Percentiles rank a stretch among this genome's conserved stretches.
Conservation (phyloP, 1,140 invertebrate genomes). For the Piezodorus guildinii region DNA sequence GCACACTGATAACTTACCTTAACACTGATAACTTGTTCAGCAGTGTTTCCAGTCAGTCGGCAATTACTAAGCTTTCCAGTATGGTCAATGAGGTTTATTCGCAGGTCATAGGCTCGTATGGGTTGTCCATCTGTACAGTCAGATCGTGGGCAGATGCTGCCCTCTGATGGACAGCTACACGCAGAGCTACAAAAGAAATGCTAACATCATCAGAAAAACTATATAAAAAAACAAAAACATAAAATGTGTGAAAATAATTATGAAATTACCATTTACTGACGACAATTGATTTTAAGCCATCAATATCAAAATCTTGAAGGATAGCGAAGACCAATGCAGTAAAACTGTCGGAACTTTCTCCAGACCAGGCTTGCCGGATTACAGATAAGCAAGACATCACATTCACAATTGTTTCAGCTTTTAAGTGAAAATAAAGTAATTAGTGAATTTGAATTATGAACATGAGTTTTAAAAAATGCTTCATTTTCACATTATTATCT, state of each 20-base stretch:
- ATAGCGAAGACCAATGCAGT: conserved; percentile 35
- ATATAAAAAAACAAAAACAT: background rate
- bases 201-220: background rate
- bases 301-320: conserved; percentile 37
- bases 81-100: conserved; percentile 40
- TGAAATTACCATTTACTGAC: conserved; percentile 26
- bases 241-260: background rate
- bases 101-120: conserved; percentile 37
- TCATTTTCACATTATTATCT: too few relatives aligned
- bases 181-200: background rate
- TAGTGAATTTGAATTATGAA: too few relatives aligned
- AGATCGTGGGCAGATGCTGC: conserved; percentile 30
- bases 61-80: conserved; percentile 40
- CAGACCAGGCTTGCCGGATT: conserved; percentile 28
- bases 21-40: conserved; percentile 35
- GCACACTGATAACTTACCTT: conserved; percentile 27
- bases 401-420: conserved; percentile 35
- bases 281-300: conserved; percentile 27
- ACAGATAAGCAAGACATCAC: conserved; percentile 38
- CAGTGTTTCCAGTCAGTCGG: conserved; percentile 35
- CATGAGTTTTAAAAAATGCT: too few relatives aligned
- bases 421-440: background rate
- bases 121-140: conserved; percentile 28
- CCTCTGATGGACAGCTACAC: conserved; percentile 9
- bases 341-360: conserved; percentile 33